Evolutionary conservation across 23 tunicate genomes (phyloP), one percentile per base, ranked within the genome.

Genomic region (Pegea sp.): DNA sequence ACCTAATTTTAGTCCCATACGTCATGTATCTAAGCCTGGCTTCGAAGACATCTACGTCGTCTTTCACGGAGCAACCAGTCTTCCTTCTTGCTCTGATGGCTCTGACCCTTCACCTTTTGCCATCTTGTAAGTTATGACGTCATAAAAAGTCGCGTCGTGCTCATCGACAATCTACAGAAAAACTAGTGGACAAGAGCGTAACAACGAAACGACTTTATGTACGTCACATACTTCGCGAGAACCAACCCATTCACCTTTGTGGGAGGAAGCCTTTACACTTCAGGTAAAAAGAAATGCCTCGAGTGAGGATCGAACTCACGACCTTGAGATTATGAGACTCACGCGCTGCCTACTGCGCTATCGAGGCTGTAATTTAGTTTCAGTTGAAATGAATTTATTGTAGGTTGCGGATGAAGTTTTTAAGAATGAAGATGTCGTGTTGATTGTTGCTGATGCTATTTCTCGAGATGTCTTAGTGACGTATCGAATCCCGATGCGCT

Each of bases 11-110:
- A 38, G 11, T 38, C 46, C 46, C 16, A 38, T 38, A 11, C 46
- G 46, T 38, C 46, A 38, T 38, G 46, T 38, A 8, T 38, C 46
- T 16, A 38, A 38, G 16, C 46, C 46, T 11, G 46, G 95, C 13
- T 64, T 23, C 28, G 70, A 66, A 29, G 84, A 73, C 27, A 52
- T 84, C 2, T 63, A 60, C 44, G 71, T 67, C 28, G 63, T 73
- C 18, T 54, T 84, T 5, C 95, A 84, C 31, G 95, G 95, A 24
- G 95, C 95, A 13, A 84, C 95, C 18, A 72, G 81, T 61, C 56
- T 84, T 16, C 95, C 95, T 1, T 84, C 95, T 2, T 28, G 69
- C 21, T 72, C 74, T 23, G 84, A 84, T 63, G 95, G 95, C 3
- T 26, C 61, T 19, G 95, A 84, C 31, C 95, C 95, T 13, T 49